Base-by-base conservation (phyloP, 37 sponge, comb jelly and placozoan species). In the Diacarnus erythraeanus region DNA sequence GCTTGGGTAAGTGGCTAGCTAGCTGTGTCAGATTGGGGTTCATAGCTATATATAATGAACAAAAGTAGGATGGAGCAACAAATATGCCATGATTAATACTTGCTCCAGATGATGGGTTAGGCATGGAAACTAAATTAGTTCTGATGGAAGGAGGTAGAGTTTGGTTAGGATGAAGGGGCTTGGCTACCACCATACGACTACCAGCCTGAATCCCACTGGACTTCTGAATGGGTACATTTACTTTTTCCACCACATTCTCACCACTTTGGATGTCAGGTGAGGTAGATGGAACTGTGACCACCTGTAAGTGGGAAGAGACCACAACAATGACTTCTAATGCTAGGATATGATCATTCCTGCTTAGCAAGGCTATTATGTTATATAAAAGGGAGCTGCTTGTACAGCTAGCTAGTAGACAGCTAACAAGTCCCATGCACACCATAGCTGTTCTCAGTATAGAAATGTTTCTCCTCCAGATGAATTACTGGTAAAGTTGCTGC, bases 1-100 rank as follows among this genome's bases (percentile, higher is more conserved):
- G 82, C 22, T 61, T 72, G 64, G 77, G 77, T 3, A 76, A 26
- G 39, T 60, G 61, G 34, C 77, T 76, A 22, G 77, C 77, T 22
- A 76, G 77, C 42, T 76, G 77, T 4, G 63, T 22, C 38, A 76
- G 42, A 20, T 72, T 44, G n/a, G 73, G 51, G 51, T 6, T 6
- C 6, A 47, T 12, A 47, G 51, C 51, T 47, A 47, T 27, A 20
- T 10, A 69, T 3, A 69, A 33, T 31, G 39, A 18, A 74, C 36
- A 74, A 18, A 12, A 74, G 17, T 56, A 6, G 38, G 40, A n/a
- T 54, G 6, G 6, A 72, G 6, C 33, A 25, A 42, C 17, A 10
- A 17, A 23, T 17, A 42, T 47, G 10, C 56, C 56, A 54, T 17
- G 17, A 10, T 54, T 54, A 54, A 54, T 54, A 54, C 56, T 54